A percentile compares a stretch with the other conserved stretches of the same genome.
phyloP scores from a whole-genome alignment of 2,797 vertebrate species.

The Siniperca scherzeri region DNA sequence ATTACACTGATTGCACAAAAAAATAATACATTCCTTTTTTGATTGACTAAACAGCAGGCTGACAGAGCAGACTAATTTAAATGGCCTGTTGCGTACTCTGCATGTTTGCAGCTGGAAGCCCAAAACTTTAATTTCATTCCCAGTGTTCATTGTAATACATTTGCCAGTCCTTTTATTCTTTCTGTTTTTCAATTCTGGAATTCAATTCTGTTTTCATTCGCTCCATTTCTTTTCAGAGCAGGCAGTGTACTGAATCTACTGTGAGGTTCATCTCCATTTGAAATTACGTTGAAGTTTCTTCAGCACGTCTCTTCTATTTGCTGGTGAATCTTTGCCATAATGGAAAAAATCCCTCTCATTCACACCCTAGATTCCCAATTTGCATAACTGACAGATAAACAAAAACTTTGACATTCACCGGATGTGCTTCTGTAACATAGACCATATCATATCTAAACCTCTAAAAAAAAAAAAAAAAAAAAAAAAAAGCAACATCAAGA shows the following conservation, averaged over 20 bases:
- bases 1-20: conserved; percentile 42
- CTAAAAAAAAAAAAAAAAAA: not conserved
- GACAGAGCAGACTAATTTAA: conserved; percentile 67
- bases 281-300: conserved; percentile 60
- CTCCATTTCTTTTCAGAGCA: conserved; percentile 72
- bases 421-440: conserved; percentile 21
- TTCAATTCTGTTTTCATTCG: conserved; percentile 77
- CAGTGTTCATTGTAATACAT: conserved; percentile 65
- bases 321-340: conserved; percentile 52
- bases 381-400: conserved; percentile 59
- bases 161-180: conserved; percentile 64
- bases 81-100: conserved; percentile 61
- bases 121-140: conserved; percentile 52
- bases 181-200: conserved; percentile 67
- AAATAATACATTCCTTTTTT: conserved; percentile 40
- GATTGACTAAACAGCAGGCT: conserved; percentile 69
- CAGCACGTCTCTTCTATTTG: conserved; percentile 46
- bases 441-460: conserved; percentile 14
- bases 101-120: conserved; percentile 68
- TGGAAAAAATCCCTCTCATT: conserved; percentile 38
- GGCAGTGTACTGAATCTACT: conserved; percentile 54
- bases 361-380: conserved; percentile 15
- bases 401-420: conserved; percentile 28
- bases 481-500: conserved; percentile 7
- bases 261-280: conserved; percentile 66